Conservation (phyloP, 2,888 invertebrate genomes). For the Andrena fulva region DNA sequence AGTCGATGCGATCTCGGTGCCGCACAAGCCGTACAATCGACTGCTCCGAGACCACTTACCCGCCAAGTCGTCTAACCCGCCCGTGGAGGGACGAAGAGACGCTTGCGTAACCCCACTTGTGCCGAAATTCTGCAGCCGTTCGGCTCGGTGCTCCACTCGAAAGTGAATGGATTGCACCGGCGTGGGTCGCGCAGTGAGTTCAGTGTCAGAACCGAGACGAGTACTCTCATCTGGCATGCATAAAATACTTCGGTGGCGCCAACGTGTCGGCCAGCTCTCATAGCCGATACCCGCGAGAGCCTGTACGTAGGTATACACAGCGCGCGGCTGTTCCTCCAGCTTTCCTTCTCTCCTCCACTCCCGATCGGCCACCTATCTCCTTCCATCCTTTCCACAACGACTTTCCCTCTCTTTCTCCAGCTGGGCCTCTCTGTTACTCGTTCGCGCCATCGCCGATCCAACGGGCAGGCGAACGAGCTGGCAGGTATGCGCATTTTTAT, state of each 20-base stretch:
- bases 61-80: background rate
- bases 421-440: slow-evolving; percentile 29
- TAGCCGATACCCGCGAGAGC: slow-evolving; percentile 65
- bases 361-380: slow-evolving; percentile 42
- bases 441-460: slow-evolving; percentile 49
- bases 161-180: slow-evolving; percentile 61
- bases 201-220: slow-evolving; percentile 75
- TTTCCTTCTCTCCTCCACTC: slow-evolving; percentile 44
- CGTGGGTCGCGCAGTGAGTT: slow-evolving; percentile 71
- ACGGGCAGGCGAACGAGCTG: slow-evolving; percentile 67
- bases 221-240: slow-evolving; percentile 74
- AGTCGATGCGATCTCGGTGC: slow-evolving; percentile 20
- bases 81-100: background rate
- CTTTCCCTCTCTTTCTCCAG: slow-evolving; percentile 36
- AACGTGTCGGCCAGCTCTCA: slow-evolving; percentile 73
- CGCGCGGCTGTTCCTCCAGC: slow-evolving; percentile 33
- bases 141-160: slow-evolving; percentile 49
- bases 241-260: slow-evolving; percentile 76
- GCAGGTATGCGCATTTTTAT: slow-evolving; percentile 79
- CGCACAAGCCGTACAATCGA: slow-evolving; percentile 39
- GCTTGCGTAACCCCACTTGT: slow-evolving; percentile 49
- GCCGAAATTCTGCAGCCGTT: slow-evolving; percentile 17
- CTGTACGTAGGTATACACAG: slow-evolving; percentile 24
- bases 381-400: slow-evolving; percentile 29
- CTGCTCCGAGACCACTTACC: slow-evolving; percentile 27